Evolutionary conservation across 2,113 vertebrate genomes (phyloP), one percentile per base, ranked within the genome.

Genomic region (Ictidomys tridecemlineatus): DNA sequence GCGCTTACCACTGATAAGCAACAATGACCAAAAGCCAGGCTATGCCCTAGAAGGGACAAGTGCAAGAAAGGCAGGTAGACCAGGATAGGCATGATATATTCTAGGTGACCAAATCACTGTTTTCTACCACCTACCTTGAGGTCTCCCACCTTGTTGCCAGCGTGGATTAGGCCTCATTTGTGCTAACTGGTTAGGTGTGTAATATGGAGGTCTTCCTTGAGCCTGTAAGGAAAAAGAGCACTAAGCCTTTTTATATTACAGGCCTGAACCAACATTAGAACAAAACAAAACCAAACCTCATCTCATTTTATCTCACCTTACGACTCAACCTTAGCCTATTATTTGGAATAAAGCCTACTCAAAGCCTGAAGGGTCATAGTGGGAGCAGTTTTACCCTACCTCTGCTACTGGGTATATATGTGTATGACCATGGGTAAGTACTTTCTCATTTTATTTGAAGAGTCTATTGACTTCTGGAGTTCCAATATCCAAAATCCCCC

Each of bases 91-190:
- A 3, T 10, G 13, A 18, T n/a, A 30, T 8, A 63, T 22, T 69
- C 37, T 39, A 78, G 53, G 34, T 20, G 18, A 48, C 10, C 48
- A 79, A 45, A 39, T 13, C 56, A 51, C 5, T 14, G 0, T 2
- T 42, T 30, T 80, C 93, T 42, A 93, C 67, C 24, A 98, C 98
- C 98, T 97, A 99, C 99, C 99, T 99, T 99, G 99, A 98, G 99
- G 99, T 98, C 99, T 99, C 92, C 99, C 99, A 45, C 99, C 99
- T 97, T 99, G 99, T 97, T 99, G 99, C 99, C 99, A 99, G 94
- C 99, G 98, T 77, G 99, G 99, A 98, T 99, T 99, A 95, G 99
- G 99, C 94, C 99, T 99, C 99, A 99, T 99, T 98, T 99, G 99
- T 17, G 99, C 98, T 98, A 99, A 98, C 61, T 99, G 99, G 98